phyloP scores from a whole-genome alignment of 2,888 invertebrate genomes.

The Drosophila demipolita region DNA sequence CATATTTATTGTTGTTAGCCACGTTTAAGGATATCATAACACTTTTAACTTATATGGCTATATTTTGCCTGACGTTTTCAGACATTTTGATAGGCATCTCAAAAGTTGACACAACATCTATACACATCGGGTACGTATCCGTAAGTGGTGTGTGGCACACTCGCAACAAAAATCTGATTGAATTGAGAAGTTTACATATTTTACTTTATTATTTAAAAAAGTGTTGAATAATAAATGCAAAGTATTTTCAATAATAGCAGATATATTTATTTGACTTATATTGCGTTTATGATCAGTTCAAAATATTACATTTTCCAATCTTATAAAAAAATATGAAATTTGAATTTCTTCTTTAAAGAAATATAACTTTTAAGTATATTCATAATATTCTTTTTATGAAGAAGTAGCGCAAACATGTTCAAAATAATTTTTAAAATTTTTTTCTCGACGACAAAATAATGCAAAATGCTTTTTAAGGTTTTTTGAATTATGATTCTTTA shows the following conservation, averaged over 20 bases:
- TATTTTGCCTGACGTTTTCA: constrained; percentile 1
- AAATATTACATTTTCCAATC: neutral
- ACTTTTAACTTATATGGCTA: neutral
- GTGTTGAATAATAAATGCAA: too few species aligned
- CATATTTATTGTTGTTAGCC: neutral
- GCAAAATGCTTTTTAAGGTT: neutral
- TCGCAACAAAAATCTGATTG: neutral
- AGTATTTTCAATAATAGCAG: too few species aligned
- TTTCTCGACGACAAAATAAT: too few species aligned
- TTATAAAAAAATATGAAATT: too few species aligned
- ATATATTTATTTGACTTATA: neutral
- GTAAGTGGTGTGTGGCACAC: neutral
- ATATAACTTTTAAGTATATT: too few species aligned
- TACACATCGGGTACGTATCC: neutral
- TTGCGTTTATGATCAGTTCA: neutral
- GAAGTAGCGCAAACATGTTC: too few species aligned
- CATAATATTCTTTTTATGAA: too few species aligned
- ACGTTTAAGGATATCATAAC: neutral
- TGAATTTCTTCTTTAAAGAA: too few species aligned
- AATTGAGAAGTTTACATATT: neutral
- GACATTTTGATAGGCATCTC: neutral
- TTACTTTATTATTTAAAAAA: neutral
- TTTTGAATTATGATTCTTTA: neutral
- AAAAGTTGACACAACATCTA: constrained; percentile 22
- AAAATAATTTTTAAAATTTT: too few species aligned